Conservation (phyloP, 2,113 vertebrate genomes). For the Rhinichthys klamathensis region DNA sequence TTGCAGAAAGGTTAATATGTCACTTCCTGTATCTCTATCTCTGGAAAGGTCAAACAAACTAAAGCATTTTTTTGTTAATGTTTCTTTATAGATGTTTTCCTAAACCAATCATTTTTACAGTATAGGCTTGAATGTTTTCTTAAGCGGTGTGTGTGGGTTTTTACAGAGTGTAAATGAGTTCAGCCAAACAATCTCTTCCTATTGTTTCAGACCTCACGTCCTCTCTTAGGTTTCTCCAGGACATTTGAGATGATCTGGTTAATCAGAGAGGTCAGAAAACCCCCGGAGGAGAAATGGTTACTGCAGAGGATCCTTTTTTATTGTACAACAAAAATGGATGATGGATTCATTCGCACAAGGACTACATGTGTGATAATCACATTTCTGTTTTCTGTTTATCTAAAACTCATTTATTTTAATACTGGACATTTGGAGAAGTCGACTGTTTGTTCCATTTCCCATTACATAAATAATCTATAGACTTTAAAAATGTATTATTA, state of each 20-base stretch:
- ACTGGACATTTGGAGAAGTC: neutral
- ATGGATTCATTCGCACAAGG: neutral
- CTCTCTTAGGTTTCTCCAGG: neutral
- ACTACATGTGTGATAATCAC: neutral
- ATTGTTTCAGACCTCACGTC: conserved; percentile 19
- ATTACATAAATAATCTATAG: neutral
- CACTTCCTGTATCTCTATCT: neutral
- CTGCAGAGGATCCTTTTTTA: neutral
- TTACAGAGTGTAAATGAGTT: neutral
- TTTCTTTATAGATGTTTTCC: neutral
- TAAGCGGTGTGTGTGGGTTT: too few species aligned
- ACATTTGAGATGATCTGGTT: neutral
- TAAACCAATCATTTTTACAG: neutral
- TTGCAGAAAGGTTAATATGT: neutral
- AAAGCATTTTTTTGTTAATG: neutral
- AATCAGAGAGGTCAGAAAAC: neutral
- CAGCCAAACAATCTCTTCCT: neutral
- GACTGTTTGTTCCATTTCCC: neutral
- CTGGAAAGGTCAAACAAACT: neutral
- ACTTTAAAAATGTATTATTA: neutral
- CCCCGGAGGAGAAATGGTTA: neutral
- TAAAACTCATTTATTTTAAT: too few species aligned
- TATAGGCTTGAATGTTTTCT: neutral
- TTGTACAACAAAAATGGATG: neutral
- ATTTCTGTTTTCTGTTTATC: too few species aligned